Base-by-base conservation (phyloP, 2,797 vertebrate genomes). In the Gobionotothen gibberifrons region DNA sequence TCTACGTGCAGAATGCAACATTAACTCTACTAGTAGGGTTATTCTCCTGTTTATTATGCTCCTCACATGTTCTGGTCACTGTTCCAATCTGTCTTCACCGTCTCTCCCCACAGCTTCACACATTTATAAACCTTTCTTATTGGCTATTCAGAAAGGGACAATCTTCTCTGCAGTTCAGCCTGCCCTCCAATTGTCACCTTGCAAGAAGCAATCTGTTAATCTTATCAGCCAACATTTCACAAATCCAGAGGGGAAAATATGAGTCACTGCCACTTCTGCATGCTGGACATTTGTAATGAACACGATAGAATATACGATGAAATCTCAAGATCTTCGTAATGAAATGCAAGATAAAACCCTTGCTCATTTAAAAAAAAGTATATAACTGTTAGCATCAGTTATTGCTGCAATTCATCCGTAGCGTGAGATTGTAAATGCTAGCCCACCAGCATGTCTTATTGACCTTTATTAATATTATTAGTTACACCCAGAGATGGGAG, bases 221-320 rank as follows among this genome's bases (percentile, higher is more conserved):
- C 61, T 79, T 29, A 74, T 67, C 71, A 57, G 48, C 43, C 72
- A 42, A 69, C 53, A 29, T 76, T 83, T 68, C 26, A 60, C 19
- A 22, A 21, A 36, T 48, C 15, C 19, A 32, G 11, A 1, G 10
- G 3, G 5, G 42, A 57, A 48, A 36, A 9, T 51, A 8, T 61
- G 29, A 17, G 42, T 61, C 53, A 15, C 56, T 46, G 21, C 11
- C 19, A 9, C 39, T 46, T 51, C 14, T 55, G 46, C 4, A 19
- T 5, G 32, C 58, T 65, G 9, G 32, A 44, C 16, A 16, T 67
- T 66, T 68, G 14, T 19, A 48, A 69, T 22, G 32, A 1, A 54
- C 17, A 13, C 80, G 19, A 19, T 52, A 12, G 36, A 55, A 46
- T 56, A 19, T 19, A 19, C 17, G 4, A 19, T 40, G 17, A 19